phyloP scores from a whole-genome alignment of 37 sponge, comb jelly and placozoan genomes.

The Tethya wilhelma region DNA sequence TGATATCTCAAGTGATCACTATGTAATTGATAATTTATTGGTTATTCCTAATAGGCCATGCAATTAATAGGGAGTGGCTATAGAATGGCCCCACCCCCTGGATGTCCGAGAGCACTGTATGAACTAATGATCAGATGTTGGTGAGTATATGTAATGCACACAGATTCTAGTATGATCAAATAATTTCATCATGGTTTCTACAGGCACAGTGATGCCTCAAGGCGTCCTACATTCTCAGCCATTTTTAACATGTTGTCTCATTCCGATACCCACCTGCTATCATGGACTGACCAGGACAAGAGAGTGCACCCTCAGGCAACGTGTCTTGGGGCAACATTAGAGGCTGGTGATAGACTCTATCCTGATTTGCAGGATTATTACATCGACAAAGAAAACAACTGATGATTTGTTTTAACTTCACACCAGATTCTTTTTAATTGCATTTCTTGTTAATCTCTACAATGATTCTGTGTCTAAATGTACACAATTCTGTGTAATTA shows the following conservation, averaged over 20 bases:
- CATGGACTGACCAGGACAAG: conserved; percentile 4
- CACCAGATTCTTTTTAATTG: too few relatives aligned
- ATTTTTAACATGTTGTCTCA: conserved; percentile 30
- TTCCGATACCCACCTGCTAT: conserved; percentile 7
- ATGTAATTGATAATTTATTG: background rate
- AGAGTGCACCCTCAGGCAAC: background rate
- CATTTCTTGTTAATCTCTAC: too few relatives aligned
- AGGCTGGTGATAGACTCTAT: conserved; percentile 39
- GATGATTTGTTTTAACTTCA: too few relatives aligned
- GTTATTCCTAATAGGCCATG: conserved; percentile 25
- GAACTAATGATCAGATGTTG: conserved; percentile 46
- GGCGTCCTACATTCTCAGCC: conserved; percentile 31
- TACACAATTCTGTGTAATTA: too few relatives aligned
- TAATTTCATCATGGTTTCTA: background rate
- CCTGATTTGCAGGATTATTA: conserved; percentile 60
- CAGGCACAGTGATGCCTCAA: conserved; percentile 23
- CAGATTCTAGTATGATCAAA: background rate
- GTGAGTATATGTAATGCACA: background rate
- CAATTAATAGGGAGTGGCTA: background rate
- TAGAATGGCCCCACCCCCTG: conserved; percentile 36
- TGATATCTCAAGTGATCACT: background rate
- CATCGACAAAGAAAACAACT: background rate
- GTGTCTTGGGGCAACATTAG: conserved; percentile 46
- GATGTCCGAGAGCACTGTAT: conserved; percentile 30
- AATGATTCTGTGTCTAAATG: too few relatives aligned